Conservation (phyloP, 2,888 invertebrate genomes). For the Stenotaenia linearis region DNA sequence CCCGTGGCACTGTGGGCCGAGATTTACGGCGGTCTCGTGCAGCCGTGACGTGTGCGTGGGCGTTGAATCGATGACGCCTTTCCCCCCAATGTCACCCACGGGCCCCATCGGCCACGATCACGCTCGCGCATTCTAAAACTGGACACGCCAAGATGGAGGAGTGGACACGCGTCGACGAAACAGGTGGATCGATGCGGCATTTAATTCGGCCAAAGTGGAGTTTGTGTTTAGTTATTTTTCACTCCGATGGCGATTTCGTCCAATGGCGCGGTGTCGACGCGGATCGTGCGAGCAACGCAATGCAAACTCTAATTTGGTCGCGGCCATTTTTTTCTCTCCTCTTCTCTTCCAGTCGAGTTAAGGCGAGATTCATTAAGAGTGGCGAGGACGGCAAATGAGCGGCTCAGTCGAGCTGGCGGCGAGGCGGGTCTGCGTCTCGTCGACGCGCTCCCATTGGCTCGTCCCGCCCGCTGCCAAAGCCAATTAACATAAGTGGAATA, state of each 20-base stretch:
- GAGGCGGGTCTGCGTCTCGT: constrained; percentile 26
- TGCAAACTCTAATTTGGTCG: constrained; percentile 11
- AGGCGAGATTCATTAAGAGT: constrained; percentile 1
- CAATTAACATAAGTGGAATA: constrained; percentile 32
- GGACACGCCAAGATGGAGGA: background rate
- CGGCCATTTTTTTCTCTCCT: constrained; percentile 22
- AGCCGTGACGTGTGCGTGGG: background rate
- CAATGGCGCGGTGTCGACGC: background rate
- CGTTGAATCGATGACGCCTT: constrained; percentile 2
- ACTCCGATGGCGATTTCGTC: background rate
- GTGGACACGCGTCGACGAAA: background rate
- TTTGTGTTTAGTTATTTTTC: background rate
- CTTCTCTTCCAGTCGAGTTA: constrained; percentile 16
- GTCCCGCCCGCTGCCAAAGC: constrained; percentile 7
- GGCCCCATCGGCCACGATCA: constrained; percentile 8
- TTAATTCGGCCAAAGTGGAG: background rate
- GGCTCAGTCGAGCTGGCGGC: background rate
- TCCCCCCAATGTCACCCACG: constrained; percentile 7
- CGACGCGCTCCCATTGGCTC: constrained; percentile 21
- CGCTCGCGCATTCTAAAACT: constrained; percentile 4
- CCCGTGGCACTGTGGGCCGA: background rate
- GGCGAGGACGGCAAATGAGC: constrained; percentile 28
- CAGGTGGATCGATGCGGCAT: background rate
- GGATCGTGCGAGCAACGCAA: background rate
- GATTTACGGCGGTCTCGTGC: background rate